A percentile compares a stretch with the other conserved stretches of the same genome.
These are phyloP conservation scores for Astur gentilis DNA, from an alignment of 2,113 vertebrate genomes.

Conservation along the genomic window DNA sequence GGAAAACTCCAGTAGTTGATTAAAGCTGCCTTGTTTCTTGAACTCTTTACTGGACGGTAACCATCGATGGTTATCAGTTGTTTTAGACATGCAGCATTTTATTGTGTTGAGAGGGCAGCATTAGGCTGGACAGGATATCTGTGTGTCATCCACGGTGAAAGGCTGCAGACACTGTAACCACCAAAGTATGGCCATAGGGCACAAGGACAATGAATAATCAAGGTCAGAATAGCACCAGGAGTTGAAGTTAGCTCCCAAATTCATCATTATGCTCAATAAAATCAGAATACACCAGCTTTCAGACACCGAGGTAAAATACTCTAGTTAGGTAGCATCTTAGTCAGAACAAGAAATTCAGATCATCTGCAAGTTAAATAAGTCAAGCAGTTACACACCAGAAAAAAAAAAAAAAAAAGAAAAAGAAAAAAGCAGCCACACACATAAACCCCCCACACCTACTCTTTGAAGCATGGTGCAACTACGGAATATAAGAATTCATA, in stretches of 20 bases:
- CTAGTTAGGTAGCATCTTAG: background rate
- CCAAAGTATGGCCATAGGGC: slow-evolving; percentile 25
- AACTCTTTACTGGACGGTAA: background rate
- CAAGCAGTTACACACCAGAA: background rate
- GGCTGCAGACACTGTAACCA: slow-evolving; percentile 2
- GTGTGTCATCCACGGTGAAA: slow-evolving; percentile 14
- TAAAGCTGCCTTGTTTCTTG: background rate
- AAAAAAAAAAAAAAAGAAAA: background rate
- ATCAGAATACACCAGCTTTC: background rate
- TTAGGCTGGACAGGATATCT: slow-evolving; percentile 36
- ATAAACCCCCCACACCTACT: slow-evolving; percentile 41
- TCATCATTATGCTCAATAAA: background rate
- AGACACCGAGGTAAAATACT: background rate
- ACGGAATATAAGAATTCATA: slow-evolving; percentile 31
- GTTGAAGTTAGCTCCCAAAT: background rate
- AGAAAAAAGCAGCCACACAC: background rate
- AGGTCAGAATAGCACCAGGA: background rate
- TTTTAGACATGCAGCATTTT: slow-evolving; percentile 34
- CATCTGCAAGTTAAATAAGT: slow-evolving; percentile 41
- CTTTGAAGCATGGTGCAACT: slow-evolving; percentile 41
- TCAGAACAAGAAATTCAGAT: slow-evolving; percentile 6
- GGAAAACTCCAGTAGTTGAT: background rate
- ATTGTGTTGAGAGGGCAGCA: slow-evolving; percentile 16
- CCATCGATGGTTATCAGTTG: slow-evolving; percentile 1
- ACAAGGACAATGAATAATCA: background rate